Evolutionary conservation across 2,113 vertebrate genomes (phyloP).

Genomic region (Nycticorax nycticorax): DNA sequence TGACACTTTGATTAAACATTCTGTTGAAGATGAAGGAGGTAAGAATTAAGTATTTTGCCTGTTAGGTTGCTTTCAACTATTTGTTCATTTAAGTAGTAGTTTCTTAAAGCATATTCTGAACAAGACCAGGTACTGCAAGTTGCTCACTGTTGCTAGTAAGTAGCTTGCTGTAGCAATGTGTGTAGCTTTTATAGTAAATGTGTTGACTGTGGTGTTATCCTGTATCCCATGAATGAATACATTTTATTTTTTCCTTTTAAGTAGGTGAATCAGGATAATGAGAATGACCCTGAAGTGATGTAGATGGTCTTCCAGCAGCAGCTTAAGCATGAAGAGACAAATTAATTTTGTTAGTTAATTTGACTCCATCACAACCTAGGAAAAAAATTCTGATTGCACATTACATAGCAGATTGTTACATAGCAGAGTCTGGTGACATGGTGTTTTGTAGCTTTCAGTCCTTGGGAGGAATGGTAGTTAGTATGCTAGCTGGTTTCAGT

Average conservation of each 20-base stretch:
- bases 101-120: neutral
- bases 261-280: neutral
- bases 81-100: neutral
- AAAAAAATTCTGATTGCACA: neutral
- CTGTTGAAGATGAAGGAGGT: slow-evolving; percentile 63
- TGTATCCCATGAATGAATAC: neutral
- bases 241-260: neutral
- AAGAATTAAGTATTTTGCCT: neutral
- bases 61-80: neutral
- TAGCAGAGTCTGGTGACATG: too few species aligned
- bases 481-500: neutral
- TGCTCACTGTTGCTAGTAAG: neutral
- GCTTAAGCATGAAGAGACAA: neutral
- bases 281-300: neutral
- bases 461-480: neutral
- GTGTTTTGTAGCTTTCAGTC: neutral
- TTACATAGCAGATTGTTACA: neutral
- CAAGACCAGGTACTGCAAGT: neutral
- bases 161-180: neutral
- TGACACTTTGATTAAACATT: slow-evolving; percentile 89
- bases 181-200: neutral
- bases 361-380: neutral
- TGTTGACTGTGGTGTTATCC: neutral
- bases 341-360: neutral
- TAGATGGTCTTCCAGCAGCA: neutral